Conservation (phyloP, 1,140 invertebrate species). For the Ostrea edulis region DNA sequence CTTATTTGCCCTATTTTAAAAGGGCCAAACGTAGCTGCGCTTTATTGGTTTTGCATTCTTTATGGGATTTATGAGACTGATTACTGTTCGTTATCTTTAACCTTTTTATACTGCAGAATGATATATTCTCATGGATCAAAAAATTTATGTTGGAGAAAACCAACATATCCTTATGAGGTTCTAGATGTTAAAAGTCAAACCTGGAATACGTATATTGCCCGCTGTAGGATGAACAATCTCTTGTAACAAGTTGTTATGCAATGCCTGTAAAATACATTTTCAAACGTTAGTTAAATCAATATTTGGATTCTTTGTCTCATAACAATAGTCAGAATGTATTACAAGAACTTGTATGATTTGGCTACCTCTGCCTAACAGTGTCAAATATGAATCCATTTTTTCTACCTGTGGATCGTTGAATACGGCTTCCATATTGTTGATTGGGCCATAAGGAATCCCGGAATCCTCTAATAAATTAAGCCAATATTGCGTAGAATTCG, state of each 20-base stretch:
- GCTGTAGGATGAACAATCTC: conserved; percentile 86
- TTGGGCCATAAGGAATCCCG: conserved; percentile 92
- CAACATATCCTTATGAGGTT: neutral
- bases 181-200: conserved; percentile 60
- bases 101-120: neutral
- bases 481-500: conserved; percentile 90
- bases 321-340: neutral
- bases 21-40: too few relatives aligned
- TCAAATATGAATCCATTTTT: neutral
- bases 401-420: conserved; percentile 92
- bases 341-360: neutral
- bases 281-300: neutral
- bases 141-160: neutral
- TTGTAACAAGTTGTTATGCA: conserved; percentile 88
- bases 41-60: neutral
- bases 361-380: neutral
- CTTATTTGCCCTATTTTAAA: neutral
- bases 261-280: conserved; percentile 72
- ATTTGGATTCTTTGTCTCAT: neutral
- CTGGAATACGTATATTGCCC: conserved; percentile 88
- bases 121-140: neutral
- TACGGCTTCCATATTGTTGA: conserved; percentile 91
- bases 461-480: conserved; percentile 85
- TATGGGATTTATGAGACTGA: too few relatives aligned
- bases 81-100: too few relatives aligned